Conservation (phyloP, 2,888 invertebrate genomes). For the Hirtodrosophila alboralis region DNA sequence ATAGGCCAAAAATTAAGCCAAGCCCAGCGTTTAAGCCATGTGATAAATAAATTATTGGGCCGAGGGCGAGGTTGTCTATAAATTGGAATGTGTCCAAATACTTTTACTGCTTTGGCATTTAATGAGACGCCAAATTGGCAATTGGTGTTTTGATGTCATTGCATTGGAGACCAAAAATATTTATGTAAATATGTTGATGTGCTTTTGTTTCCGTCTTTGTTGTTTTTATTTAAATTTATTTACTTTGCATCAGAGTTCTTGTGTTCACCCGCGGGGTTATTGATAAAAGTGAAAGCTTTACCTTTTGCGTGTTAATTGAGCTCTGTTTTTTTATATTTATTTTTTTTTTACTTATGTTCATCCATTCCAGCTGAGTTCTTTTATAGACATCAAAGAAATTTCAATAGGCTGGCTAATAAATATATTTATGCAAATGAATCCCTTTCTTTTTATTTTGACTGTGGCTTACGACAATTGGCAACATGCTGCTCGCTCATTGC, state of each 20-base stretch:
- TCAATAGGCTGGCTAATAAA: slow-evolving; percentile 48
- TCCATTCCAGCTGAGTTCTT: slow-evolving; percentile 31
- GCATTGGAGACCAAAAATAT: slow-evolving; percentile 36
- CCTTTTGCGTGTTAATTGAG: slow-evolving; percentile 59
- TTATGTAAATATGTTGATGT: slow-evolving; percentile 31
- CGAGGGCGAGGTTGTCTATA: slow-evolving; percentile 3
- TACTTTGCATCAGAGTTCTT: slow-evolving; percentile 6
- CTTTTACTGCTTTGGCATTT: slow-evolving; percentile 47
- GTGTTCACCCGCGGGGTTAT: neutral
- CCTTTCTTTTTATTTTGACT: slow-evolving; percentile 53
- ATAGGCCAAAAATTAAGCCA: slow-evolving; percentile 31
- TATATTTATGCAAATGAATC: slow-evolving; percentile 68
- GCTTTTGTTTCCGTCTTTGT: slow-evolving; percentile 53
- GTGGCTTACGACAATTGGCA: slow-evolving; percentile 52
- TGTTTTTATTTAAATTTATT: too few species aligned
- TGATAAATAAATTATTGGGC: slow-evolving; percentile 2
- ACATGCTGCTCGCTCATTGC: slow-evolving; percentile 38
- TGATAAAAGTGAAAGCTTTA: slow-evolving; percentile 56
- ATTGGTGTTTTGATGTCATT: slow-evolving; percentile 71
- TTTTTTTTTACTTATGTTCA: too few species aligned
- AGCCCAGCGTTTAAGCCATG: slow-evolving; percentile 20
- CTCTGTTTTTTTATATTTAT: slow-evolving; percentile 41
- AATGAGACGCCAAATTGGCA: slow-evolving; percentile 62
- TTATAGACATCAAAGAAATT: slow-evolving; percentile 60
- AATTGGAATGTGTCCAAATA: slow-evolving; percentile 45